phyloP scores from a whole-genome alignment of 2,888 invertebrate genomes.

The Aphodius granarius region DNA sequence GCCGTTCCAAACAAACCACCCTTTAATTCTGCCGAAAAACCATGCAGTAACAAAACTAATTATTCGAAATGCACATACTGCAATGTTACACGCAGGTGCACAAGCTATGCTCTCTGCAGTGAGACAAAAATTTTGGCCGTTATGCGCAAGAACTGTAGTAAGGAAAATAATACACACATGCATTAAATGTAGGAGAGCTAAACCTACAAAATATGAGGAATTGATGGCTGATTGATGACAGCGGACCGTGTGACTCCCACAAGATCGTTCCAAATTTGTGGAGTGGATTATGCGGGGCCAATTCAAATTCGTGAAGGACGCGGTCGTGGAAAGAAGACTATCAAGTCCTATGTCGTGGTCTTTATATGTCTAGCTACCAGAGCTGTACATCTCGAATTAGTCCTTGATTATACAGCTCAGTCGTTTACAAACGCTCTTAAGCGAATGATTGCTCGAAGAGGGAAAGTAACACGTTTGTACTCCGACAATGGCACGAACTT shows the following conservation, averaged over 20 bases:
- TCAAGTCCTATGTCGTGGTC: not conserved
- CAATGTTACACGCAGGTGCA: not conserved
- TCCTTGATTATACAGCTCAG: not conserved
- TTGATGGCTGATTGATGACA: slow-evolving; percentile 1
- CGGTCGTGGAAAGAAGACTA: not conserved
- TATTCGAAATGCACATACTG: not conserved
- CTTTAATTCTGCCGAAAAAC: too few species aligned
- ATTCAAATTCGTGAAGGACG: not conserved
- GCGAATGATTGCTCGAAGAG: not conserved
- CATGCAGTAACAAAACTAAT: not conserved
- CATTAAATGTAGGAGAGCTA: not conserved
- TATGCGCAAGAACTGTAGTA: too few species aligned
- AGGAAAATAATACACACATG: too few species aligned
- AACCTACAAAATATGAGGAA: not conserved
- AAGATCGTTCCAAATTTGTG: not conserved
- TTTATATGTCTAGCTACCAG: slow-evolving; percentile 1
- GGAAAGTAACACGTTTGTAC: not conserved
- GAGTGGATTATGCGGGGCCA: not conserved
- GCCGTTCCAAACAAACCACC: not conserved
- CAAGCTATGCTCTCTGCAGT: not conserved
- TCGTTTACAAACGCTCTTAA: not conserved
- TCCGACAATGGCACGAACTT: slow-evolving; percentile 10
- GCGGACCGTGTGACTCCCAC: not conserved
- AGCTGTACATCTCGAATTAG: not conserved
- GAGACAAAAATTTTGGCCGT: not conserved